These are phyloP conservation scores for Sitobion miscanthi DNA, from an alignment of 1,140 invertebrate species.

Conservation along the genomic window DNA sequence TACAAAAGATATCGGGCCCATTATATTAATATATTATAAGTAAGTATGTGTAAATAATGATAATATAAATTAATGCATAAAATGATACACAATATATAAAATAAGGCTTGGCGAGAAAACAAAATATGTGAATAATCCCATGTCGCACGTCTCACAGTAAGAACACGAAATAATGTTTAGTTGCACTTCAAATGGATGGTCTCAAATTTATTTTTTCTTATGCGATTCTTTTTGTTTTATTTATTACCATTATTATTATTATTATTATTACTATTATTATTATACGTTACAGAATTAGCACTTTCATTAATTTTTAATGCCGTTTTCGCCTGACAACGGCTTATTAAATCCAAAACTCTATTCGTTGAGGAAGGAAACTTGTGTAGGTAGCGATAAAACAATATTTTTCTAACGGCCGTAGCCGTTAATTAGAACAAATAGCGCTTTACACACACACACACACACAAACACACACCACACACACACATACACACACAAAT, in stretches of 20 bases:
- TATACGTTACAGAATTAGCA: neutral
- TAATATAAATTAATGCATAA: neutral
- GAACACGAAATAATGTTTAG: neutral
- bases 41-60: neutral
- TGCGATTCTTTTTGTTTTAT: neutral
- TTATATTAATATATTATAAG: neutral
- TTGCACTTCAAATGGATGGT: neutral
- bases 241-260: constrained; percentile 5
- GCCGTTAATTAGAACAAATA: neutral
- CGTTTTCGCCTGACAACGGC: constrained; percentile 11
- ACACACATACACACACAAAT: neutral
- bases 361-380: neutral
- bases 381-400: neutral
- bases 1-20: neutral
- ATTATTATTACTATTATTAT: neutral
- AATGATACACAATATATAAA: neutral
- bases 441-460: neutral
- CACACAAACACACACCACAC: too few relatives aligned
- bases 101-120: neutral
- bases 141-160: neutral
- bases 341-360: constrained; percentile 35
- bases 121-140: neutral
- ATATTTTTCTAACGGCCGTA: neutral
- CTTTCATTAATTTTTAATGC: constrained; percentile 29
- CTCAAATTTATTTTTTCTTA: neutral